Evolutionary conservation across 2,888 invertebrate genomes (phyloP).

Genomic region (Eupithecia insigniata): DNA sequence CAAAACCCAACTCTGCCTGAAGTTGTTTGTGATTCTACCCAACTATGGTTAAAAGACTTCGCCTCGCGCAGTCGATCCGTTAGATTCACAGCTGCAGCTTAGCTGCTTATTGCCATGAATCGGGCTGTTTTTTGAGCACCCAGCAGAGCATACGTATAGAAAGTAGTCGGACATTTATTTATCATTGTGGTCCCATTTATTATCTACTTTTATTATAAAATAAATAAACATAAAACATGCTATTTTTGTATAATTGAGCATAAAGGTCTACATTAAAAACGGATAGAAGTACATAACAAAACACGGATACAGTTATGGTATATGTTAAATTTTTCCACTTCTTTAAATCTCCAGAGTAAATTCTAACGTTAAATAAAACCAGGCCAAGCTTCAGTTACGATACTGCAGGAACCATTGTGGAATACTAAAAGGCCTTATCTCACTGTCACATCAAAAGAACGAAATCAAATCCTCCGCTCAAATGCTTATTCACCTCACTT

Average conservation of each 20-base stretch:
- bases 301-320: too few species aligned
- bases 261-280: too few species aligned
- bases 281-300: too few species aligned
- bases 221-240: too few species aligned
- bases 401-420: slow-evolving; percentile 45
- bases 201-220: too few species aligned
- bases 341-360: not conserved
- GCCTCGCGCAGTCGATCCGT: not conserved
- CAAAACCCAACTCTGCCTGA: not conserved
- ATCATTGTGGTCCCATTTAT: too few species aligned
- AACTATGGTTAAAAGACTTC: not conserved
- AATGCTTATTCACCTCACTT: slow-evolving; percentile 50
- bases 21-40: not conserved
- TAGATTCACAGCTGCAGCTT: not conserved
- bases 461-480: slow-evolving; percentile 53
- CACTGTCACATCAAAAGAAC: slow-evolving; percentile 45
- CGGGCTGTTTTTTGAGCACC: too few species aligned
- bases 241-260: too few species aligned
- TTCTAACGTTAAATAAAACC: slow-evolving; percentile 2
- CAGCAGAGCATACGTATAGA: too few species aligned
- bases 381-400: slow-evolving; percentile 32
- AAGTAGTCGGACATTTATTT: too few species aligned
- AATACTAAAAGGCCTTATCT: slow-evolving; percentile 48
- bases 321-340: not conserved
- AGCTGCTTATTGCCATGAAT: too few species aligned